Evolutionary conservation across 2,113 vertebrate species (phyloP).

Genomic region (Dasyprocta punctata): DNA sequence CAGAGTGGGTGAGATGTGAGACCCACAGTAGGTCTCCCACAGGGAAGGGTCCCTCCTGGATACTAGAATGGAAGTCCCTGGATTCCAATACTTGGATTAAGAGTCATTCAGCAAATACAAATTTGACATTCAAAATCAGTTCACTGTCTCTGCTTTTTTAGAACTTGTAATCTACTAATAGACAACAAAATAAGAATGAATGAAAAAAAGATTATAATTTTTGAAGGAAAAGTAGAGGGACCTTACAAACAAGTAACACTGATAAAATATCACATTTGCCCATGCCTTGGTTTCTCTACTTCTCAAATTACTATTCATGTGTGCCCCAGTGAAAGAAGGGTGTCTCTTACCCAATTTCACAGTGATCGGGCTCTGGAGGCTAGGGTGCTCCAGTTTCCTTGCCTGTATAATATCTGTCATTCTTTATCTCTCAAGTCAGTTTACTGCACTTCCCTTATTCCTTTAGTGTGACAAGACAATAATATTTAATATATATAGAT

Average conservation of each 20-base stretch:
- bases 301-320: neutral
- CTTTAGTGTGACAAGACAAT: fast-evolving
- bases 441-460: fast-evolving
- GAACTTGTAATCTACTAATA: neutral
- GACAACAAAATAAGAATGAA: neutral
- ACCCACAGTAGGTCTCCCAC: too few species aligned
- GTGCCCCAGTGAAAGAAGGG: too few species aligned
- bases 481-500: neutral
- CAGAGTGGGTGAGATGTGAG: too few species aligned
- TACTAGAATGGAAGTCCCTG: neutral
- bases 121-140: neutral
- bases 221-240: too few species aligned
- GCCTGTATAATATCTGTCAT: fast-evolving
- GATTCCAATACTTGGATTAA: neutral
- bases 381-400: fast-evolving
- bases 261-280: neutral
- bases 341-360: too few species aligned
- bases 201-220: neutral
- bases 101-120: neutral
- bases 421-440: fast-evolving
- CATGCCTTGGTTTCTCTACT: fast-evolving
- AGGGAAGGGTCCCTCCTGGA: too few species aligned
- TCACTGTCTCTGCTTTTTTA: fast-evolving
- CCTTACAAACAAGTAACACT: neutral
- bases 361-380: too few species aligned